These are phyloP conservation scores for Damaliscus lunatus DNA, from an alignment of 2,113 vertebrate species.

Conservation along the genomic window DNA sequence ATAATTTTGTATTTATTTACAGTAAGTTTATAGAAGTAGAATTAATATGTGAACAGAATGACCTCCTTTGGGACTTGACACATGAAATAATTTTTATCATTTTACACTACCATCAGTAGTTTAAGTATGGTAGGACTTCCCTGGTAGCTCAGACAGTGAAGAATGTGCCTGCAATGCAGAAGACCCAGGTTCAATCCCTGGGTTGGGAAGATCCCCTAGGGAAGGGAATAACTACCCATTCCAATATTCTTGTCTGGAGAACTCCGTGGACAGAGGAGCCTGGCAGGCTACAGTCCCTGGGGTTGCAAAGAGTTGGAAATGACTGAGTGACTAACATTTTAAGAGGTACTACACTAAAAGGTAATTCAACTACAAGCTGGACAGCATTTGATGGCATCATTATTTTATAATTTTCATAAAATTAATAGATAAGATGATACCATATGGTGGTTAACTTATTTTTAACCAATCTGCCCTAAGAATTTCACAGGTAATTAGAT, in stretches of 20 bases:
- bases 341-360: not conserved
- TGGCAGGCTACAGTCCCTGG: not conserved
- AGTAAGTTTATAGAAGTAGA: slow-evolving; percentile 16
- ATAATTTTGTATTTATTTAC: not conserved
- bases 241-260: not conserved
- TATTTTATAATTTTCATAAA: slow-evolving; percentile 52
- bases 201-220: not conserved
- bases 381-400: not conserved
- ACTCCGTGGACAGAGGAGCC: not conserved
- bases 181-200: not conserved
- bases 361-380: not conserved
- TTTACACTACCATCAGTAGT: not conserved
- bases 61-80: not conserved
- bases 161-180: not conserved
- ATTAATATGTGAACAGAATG: not conserved
- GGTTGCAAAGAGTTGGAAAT: not conserved
- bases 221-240: not conserved
- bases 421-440: slow-evolving; percentile 49
- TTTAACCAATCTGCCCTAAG: slow-evolving; percentile 42
- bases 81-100: not conserved
- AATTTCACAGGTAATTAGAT: slow-evolving; percentile 55
- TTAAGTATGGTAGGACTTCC: not conserved
- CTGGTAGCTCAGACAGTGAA: not conserved
- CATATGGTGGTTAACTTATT: slow-evolving; percentile 42
- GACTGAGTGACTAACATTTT: not conserved